Base-by-base conservation (phyloP, 1,140 invertebrate genomes). In the Yoshiicerus persimilis region DNA sequence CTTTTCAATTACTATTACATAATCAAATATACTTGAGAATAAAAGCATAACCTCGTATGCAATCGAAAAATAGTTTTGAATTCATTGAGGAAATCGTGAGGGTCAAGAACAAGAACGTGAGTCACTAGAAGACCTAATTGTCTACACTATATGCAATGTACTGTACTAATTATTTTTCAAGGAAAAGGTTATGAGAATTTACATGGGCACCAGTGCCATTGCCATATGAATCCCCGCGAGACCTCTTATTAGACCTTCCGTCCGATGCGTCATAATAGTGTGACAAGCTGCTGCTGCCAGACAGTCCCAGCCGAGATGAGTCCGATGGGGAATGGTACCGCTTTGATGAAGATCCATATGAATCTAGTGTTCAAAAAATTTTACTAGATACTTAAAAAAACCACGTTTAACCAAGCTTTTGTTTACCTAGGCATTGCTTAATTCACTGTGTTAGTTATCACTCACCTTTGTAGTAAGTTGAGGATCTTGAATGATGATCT, bases 391-490 rank as follows among this genome's bases (percentile, higher is more conserved):
- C n/a, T n/a, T n/a, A n/a, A n/a, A n/a, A n/a, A n/a, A n/a, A n/a
- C n/a, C n/a, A n/a, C n/a, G n/a, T n/a, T n/a, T n/a, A n/a, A n/a
- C n/a, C n/a, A n/a, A n/a, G n/a, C n/a, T n/a, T n/a, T n/a, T n/a
- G n/a, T n/a, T n/a, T n/a, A n/a, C n/a, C n/a, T n/a, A n/a, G n/a
- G n/a, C n/a, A n/a, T 16, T 30, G 16, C 6, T 38, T 20, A 4
- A 4, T 38, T 10, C 32, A 23, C 34, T 11, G 38, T 36, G 16
- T 47, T 47, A 8, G 16, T 47, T 47, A 11, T 41, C 39, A 47
- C 64, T 75, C 10, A 86, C 86, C 86, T 75, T 86, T 86, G 66
- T 86, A 86, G 32, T 86, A 86, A 32, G 56, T 30, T 8, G 84
- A 86, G 0, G 86, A 86, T 62, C 56, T 38, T 30, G 62, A 38